Evolutionary conservation across 2,888 invertebrate species (phyloP), one percentile per base, ranked within the genome.

Genomic region (Lordiphosa fenestrarum): DNA sequence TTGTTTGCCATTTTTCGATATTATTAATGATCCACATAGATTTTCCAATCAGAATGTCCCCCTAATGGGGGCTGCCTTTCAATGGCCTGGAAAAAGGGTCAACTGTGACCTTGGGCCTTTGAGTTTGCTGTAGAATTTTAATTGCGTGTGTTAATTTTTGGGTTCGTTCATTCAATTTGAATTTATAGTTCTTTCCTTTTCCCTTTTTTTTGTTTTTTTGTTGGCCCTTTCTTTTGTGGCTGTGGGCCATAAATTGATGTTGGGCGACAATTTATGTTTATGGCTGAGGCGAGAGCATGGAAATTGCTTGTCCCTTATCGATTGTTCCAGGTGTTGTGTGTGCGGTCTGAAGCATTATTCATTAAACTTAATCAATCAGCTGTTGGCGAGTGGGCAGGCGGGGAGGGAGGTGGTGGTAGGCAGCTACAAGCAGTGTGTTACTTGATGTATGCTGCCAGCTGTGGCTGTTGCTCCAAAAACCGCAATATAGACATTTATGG

Each of bases 21-120:
- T 77, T 84, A 84, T 85, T 77, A 84, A 82, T 82, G 80, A 71
- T 71, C 68, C 60, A 66, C 68, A 70, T 71, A 69, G 66, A 69
- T 76, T 83, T 83, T 66, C 64, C 81, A 76, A 83, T 84, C 83
- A 81, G 70, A 66, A 63, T 60, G 58, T 73, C 66, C 52, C 40
- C 67, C 62, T 53, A 69, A 74, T 71, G 64, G 56, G 44, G 62
- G 63, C 48, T 48, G 25, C 72, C 61, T 75, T 70, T 83, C 80
- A 83, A 84, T 83, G 83, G 63, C 65, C 73, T 66, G 84, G 83
- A 84, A 83, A 53, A 83, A 84, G 81, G 84, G 80, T 83, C 77
- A 60, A 47, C 49, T 25, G 36, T 50, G 56, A 55, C 55, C 55
- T 53, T 48, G 51, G 21, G 19, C 35, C 35, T 10, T 13, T 62